Conservation (phyloP, 64 coral and sea anemone species). For the Catalaphyllia jardinei region DNA sequence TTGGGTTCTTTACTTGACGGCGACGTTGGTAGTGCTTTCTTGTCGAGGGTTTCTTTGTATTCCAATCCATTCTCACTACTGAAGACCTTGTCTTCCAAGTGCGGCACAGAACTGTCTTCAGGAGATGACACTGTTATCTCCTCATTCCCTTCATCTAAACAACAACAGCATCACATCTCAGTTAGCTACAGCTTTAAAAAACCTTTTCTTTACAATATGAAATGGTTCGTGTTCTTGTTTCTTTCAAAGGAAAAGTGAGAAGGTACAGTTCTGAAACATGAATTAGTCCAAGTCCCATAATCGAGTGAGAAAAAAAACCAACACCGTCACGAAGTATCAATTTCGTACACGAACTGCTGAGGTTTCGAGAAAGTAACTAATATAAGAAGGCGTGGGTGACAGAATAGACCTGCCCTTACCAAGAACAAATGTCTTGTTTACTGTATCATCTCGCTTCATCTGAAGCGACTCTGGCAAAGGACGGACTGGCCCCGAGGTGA, state of each 20-base stretch:
- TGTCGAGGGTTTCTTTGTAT: not conserved
- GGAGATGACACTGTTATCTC: conserved; percentile 39
- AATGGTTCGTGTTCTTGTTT: no score
- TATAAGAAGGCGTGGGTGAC: not conserved
- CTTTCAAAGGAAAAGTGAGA: no score
- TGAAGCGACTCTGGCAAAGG: conserved; percentile 60
- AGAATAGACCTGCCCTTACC: conserved; percentile 38
- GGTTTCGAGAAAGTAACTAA: not conserved
- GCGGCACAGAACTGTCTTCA: conserved; percentile 41
- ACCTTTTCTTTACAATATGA: no score
- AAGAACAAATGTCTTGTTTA: conserved; percentile 81
- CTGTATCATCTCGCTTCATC: conserved; percentile 76
- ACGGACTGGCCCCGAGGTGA: conserved; percentile 34
- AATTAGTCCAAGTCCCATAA: no score
- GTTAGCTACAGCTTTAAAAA: no score
- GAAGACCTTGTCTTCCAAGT: not conserved
- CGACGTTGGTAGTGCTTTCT: not conserved
- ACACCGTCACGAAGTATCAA: no score
- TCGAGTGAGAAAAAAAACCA: no score
- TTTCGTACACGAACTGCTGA: no score
- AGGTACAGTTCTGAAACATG: no score
- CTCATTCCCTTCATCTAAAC: conserved; percentile 58
- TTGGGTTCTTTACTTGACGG: conserved; percentile 16
- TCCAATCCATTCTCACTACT: conserved; percentile 12
- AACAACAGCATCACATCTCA: not conserved